Base-by-base conservation (phyloP, 1,140 invertebrate genomes). In the Gonatopus flavifemur region DNA sequence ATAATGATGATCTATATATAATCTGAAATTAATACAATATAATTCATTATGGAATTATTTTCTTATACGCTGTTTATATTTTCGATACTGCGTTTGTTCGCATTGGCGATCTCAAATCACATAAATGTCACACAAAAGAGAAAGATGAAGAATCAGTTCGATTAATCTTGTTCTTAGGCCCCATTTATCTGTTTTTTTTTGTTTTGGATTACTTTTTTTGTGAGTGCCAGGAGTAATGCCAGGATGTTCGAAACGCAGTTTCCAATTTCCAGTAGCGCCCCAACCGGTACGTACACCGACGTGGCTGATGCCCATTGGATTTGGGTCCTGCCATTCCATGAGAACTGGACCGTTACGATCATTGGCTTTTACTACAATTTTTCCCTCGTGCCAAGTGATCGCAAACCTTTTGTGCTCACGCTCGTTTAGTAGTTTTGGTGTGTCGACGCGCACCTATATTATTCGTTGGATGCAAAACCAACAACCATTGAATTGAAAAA, bases 211-310 rank as follows among this genome's bases (percentile, higher is more conserved):
- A 61, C 57, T 50, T 59, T 50, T 55, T 15, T 30, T n/a, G n/a
- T n/a, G n/a, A n/a, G 28, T 20, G 31, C 21, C 10, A n/a, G 6
- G 38, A 31, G 31, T 30, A 39, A n/a, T n/a, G n/a, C n/a, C n/a
- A n/a, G n/a, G n/a, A 9, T 35, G 59, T 15, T 49, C 51, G 33
- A 53, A 52, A 42, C 18, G 57, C 13, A 82, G 76, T 41, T 74
- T 76, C 84, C 84, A 86, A 51, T 80, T 72, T 52, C 84, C 84
- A 42, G 76, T 74, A 5, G 83, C 79, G 20, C 84, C 84, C 76
- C 82, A 86, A 50, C 78, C 81, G 22, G 84, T 85, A 36, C 83
- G 78, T 33, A 85, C 79, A 31, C 82, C 84, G 58, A 84, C 81
- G 65, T 84, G 78, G 43, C 80, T 79, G 25, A 85, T 68, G 6